These are phyloP conservation scores for Zosterops pallidus DNA, from an alignment of 2,113 vertebrate genomes.

Conservation along the genomic window DNA sequence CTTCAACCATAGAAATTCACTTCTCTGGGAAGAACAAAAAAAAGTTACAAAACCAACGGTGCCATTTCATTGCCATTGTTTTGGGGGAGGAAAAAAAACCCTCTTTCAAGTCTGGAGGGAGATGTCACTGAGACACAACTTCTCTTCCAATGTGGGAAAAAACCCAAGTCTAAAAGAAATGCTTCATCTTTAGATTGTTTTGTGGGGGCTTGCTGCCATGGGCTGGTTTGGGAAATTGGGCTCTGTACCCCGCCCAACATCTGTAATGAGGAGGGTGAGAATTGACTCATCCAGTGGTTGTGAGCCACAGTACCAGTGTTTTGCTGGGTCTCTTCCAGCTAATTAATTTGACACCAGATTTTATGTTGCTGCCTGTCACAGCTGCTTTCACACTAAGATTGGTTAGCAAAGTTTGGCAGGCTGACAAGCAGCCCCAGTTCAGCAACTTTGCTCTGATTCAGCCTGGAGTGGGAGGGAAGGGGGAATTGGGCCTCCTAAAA, in stretches of 20 bases:
- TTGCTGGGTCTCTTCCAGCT: constrained; percentile 25
- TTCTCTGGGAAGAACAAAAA: background rate
- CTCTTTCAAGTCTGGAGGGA: background rate
- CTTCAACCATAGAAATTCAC: background rate
- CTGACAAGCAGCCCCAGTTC: background rate
- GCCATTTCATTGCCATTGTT: background rate
- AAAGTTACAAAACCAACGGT: background rate
- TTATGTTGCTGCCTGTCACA: background rate
- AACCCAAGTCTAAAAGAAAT: background rate
- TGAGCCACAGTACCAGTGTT: background rate
- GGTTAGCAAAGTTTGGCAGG: background rate
- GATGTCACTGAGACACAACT: background rate
- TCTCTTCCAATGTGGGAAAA: background rate
- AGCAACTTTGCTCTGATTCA: constrained; percentile 19
- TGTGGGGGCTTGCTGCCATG: background rate
- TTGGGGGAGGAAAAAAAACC: no score
- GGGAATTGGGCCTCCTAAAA: background rate
- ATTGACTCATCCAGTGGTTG: background rate
- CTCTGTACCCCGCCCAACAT: background rate
- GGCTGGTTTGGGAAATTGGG: background rate
- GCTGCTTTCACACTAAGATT: background rate
- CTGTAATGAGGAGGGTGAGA: background rate
- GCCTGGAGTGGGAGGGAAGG: background rate
- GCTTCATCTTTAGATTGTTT: background rate
- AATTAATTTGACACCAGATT: background rate